Evolutionary conservation across 2,113 vertebrate species (phyloP).

Genomic region (Rhineura floridana): DNA sequence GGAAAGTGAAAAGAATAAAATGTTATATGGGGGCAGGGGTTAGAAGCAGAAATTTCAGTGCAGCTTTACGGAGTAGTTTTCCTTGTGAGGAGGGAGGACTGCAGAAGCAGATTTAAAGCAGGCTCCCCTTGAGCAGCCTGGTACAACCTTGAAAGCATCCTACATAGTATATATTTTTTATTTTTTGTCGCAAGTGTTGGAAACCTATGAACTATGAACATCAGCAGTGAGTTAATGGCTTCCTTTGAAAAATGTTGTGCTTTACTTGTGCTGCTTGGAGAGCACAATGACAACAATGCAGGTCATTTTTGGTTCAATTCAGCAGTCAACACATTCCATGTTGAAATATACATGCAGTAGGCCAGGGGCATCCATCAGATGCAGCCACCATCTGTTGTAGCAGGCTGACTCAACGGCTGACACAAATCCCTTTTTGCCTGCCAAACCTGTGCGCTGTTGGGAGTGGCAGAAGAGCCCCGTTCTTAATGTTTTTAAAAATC

Average conservation of each 20-base stretch:
- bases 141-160: no score
- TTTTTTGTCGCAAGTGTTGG: no score
- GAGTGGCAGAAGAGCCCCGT: not conserved
- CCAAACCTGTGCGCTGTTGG: not conserved
- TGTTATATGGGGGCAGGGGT: no score
- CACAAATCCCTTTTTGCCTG: not conserved
- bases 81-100: no score
- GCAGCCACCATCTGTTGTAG: not conserved
- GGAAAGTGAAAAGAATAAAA: no score
- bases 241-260: not conserved
- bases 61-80: no score
- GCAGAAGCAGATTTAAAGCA: no score
- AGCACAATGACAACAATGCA: not conserved
- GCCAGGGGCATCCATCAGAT: not conserved
- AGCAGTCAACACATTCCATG: not conserved
- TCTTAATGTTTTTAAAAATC: not conserved
- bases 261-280: not conserved
- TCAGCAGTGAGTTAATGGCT: no score
- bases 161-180: no score
- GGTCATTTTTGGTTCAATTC: not conserved
- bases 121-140: no score
- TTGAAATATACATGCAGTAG: not conserved
- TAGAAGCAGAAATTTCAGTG: no score
- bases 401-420: not conserved
- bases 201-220: no score